Conservation (phyloP, 2,113 vertebrate species). For the Mola mola region DNA sequence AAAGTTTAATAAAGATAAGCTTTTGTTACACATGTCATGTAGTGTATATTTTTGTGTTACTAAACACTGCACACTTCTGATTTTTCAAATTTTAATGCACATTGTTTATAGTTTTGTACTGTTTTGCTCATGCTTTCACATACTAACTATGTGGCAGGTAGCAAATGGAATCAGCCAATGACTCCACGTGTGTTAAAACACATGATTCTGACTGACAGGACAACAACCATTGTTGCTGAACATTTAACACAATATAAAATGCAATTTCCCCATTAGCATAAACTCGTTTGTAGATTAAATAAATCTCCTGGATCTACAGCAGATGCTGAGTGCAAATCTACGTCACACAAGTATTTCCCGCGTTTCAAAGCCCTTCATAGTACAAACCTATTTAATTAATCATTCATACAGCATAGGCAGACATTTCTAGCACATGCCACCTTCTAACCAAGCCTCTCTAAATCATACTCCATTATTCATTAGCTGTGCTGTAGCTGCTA, state of each 20-base stretch:
- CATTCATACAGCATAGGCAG: constrained; percentile 42
- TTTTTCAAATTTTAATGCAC: too few relatives aligned
- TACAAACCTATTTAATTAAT: constrained; percentile 63
- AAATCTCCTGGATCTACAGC: not conserved
- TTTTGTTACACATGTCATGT: too few relatives aligned
- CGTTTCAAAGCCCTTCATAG: constrained; percentile 21
- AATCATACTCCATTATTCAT: constrained; percentile 72
- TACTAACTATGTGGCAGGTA: not conserved
- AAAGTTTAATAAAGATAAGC: too few relatives aligned
- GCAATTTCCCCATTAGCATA: too few relatives aligned
- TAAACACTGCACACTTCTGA: too few relatives aligned
- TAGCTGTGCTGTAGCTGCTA: constrained; percentile 26
- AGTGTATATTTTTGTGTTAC: too few relatives aligned
- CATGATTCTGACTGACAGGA: too few relatives aligned
- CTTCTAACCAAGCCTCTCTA: constrained; percentile 42
- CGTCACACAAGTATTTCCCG: constrained; percentile 30
- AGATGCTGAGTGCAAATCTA: not conserved
- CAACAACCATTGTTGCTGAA: too few relatives aligned
- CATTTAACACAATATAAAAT: too few relatives aligned
- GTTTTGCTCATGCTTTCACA: too few relatives aligned
- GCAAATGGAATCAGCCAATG: not conserved
- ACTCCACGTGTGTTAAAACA: not conserved
- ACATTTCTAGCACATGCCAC: constrained; percentile 43
- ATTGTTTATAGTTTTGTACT: too few relatives aligned
- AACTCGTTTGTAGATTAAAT: not conserved